Base-by-base conservation (phyloP, 2,113 vertebrate genomes). In the Periophthalmodon schlosseri region DNA sequence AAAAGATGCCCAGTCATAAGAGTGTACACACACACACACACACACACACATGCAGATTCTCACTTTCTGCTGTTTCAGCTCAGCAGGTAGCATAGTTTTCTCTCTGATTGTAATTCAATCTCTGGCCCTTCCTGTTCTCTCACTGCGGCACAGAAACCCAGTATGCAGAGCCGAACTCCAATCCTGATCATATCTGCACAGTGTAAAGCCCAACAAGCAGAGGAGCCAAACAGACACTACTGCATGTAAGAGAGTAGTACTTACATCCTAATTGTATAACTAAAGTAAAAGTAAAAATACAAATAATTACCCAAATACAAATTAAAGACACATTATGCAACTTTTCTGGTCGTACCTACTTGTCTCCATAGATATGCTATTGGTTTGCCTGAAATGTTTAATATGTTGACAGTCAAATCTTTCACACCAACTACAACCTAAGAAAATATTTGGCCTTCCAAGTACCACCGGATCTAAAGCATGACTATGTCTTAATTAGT, bases 41-140 rank as follows among this genome's bases (percentile, higher is more conserved):
- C 36, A 44, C 66, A 44, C 66, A 14, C 21, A 68, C 39, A 68
- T n/a, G 15, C n/a, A 47, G 66, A 47, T 68, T 47, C 44, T 68
- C n/a, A 15, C 44, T 49, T 68, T 49, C 66, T 49, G 39, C 39
- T 49, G 21, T 24, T 47, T 68, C 66, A 68, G 66, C 39, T 68
- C 66, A 47, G 66, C 66, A 68, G 66, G 46, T 68, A 47, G 66
- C 66, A 68, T 46, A 39, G 34, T 65, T 65, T 39, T 65, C 20
- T 20, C 36, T 65, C 63, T 39, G 63, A 39, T 39, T 65, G 63
- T 65, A 65, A 65, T 44, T 65, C 34, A 65, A 65, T 65, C 63
- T 65, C 8, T 65, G 10, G 63, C 63, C 20, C 63, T 65, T 65
- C 63, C 63, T 65, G 63, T 65, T 65, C 63, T 65, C 33, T 20